These are phyloP conservation scores for Drosophila picticornis DNA, from an alignment of 2,888 invertebrate genomes.

Conservation along the genomic window DNA sequence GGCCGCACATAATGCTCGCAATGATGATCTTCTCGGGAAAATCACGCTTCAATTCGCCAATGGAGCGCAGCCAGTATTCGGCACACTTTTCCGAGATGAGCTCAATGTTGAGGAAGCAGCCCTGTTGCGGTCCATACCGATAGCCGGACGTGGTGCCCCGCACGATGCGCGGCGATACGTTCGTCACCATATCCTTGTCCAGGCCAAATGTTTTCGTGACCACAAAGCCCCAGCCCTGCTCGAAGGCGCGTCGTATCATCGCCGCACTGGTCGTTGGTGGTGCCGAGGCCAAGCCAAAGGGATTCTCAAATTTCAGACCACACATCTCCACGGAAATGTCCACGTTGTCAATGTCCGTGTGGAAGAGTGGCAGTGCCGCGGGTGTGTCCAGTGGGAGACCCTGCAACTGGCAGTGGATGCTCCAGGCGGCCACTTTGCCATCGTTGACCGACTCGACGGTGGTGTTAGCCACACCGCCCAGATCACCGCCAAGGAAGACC, in stretches of 20 bases:
- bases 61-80: slow-evolving; percentile 96
- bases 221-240: slow-evolving; percentile 99
- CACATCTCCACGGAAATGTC: slow-evolving; percentile 97
- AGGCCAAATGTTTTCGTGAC: slow-evolving; percentile 98
- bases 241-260: slow-evolving; percentile 97
- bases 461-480: slow-evolving; percentile 97
- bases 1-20: slow-evolving; percentile 98
- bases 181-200: slow-evolving; percentile 98
- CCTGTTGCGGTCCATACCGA: slow-evolving; percentile 97
- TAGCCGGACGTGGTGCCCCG: slow-evolving; percentile 97
- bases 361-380: slow-evolving; percentile 95
- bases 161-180: slow-evolving; percentile 98
- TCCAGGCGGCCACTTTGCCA: slow-evolving; percentile 98
- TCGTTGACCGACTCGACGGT: slow-evolving; percentile 99
- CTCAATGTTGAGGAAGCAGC: slow-evolving; percentile 98
- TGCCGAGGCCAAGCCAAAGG: slow-evolving; percentile 98
- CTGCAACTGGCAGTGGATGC: slow-evolving; percentile 96
- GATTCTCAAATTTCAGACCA: slow-evolving; percentile 97
- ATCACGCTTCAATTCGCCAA: slow-evolving; percentile 95
- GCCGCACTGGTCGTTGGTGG: slow-evolving; percentile 97
- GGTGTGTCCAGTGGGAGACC: slow-evolving; percentile 88
- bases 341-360: slow-evolving; percentile 96
- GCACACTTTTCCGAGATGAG: slow-evolving; percentile 98
- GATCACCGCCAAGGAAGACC: slow-evolving; percentile 97
- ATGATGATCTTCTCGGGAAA: slow-evolving; percentile 96